Base-by-base conservation (phyloP, 1,140 invertebrate genomes). In the Megathymus violae region DNA sequence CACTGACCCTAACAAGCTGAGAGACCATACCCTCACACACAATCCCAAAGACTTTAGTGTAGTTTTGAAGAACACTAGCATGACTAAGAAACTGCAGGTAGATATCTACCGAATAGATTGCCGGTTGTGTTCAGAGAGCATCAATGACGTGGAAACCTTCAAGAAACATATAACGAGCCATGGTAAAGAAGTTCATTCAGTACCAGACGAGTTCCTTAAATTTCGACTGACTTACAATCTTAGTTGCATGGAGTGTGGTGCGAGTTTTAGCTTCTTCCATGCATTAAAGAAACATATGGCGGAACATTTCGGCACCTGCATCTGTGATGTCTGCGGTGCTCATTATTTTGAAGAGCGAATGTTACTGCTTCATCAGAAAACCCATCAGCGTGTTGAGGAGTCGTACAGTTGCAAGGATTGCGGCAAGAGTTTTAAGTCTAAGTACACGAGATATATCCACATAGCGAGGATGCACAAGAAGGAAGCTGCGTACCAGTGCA, bases 271-370 rank as follows among this genome's bases (percentile, higher is more conserved):
- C 3, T 89, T 88, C 43, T 87, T 89, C 54, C 83, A 89, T 11
- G 82, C 85, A 0, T 54, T 89, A 22, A 88, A 84, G 67, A 88
- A 89, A 25, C 87, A 89, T 16, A 89, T 87, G 85, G 85, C 85
- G 0, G 82, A 84, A 31, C 87, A 89, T 59, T 89, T 89, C 4
- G 87, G 87, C 0, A 82, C 77, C 0, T 84, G 80, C 10, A 82
- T 88, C 1, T 89, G 87, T 13, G 85, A 89, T 62, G 44, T 82
- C 0, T 89, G 87, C 50, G 87, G 87, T 0, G 85, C 87, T 0
- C 85, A 88, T 71, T 89, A 89, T 50, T 89, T 89, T 38, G 80
- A 87, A 44, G 84, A 89, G 11, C 40, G 86, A 3, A 89, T 89
- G 86, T 56, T 89, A 1, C 7, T 78, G 0, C 17, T 87, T 1